Evolutionary conservation across 2,113 vertebrate genomes (phyloP), one percentile per base, ranked within the genome.

Genomic region (Probosciger aterrimus): DNA sequence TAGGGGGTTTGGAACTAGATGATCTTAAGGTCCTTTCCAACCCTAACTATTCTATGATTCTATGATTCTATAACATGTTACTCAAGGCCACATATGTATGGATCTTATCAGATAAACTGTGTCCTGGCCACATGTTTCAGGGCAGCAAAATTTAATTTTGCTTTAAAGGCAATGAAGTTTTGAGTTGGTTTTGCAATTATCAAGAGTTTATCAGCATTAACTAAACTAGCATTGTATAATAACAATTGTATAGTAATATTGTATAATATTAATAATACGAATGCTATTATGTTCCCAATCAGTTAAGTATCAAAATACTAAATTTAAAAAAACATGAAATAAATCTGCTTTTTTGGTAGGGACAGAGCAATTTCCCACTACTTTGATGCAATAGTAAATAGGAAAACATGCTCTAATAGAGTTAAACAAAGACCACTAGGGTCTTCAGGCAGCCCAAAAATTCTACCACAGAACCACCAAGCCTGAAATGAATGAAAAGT

Each of bases 271-370:
- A 59, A 33, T 37, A 82, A 63, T 11, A 27, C 7, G 19, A 77
- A 69, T 47, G 10, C 4, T 39, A 27, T 43, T 69, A 33, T 23
- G 68, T 18, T 49, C 18, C 49, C 16, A 65, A 30, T 22, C 33
- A 69, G 33, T 8, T 69, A 52, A 13, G 39, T 35, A 77, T 3
- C 8, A 64, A 86, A 80, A 69, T 4, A 59, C 5, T 74, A 2
- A 1, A 8, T 46, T 31, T 76, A 35, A 79, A 52, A 6, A 80
- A 68, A 33, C 25, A 41, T 28, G 35, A 75, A 59, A 80, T 50
- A 91, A 49, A 46, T 22, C 22, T 0, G 0, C 0, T 10, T 31
- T 50, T 77, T 80, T 80, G 52, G 25, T 28, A 23, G 2, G 22
- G 20, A 84, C 14, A 62, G 31, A 77, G 27, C 16, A 22, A 85